Base-by-base conservation (phyloP, 2,113 vertebrate genomes). In the Cichladusa arquata region DNA sequence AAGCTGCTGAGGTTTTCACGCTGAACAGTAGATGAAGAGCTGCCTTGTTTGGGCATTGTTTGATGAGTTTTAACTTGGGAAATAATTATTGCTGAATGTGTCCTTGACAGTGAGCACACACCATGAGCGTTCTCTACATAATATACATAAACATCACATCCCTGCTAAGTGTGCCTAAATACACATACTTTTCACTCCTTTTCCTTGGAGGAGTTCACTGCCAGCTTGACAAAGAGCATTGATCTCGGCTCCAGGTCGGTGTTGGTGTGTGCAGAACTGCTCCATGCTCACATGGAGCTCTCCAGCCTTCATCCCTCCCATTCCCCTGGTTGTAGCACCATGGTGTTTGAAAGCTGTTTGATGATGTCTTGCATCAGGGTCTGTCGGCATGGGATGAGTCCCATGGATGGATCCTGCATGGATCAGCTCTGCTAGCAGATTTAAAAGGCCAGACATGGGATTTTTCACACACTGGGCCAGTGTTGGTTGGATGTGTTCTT, bases 31-130 rank as follows among this genome's bases (percentile, higher is more conserved):
- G 82, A 90, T 86, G 84, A 91, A 72, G 74, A 66, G 67, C 81
- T 93, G 88, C 90, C 93, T 95, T 96, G 44, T 94, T 67, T 92
- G 88, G 92, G 56, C 65, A 93, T 74, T 83, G 86, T 84, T 94
- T 86, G 94, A 92, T 92, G 84, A 83, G n/a, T 64, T 93, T 92
- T 86, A 81, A 84, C 72, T 86, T 62, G 64, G n/a, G 92, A 74
- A 94, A 14, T 94, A 88, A 92, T 95, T 86, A 80, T 48, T 94
- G 82, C 79, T 0, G 16, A 90, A 92, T 95, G 74, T 81, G 72
- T 84, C 76, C 93, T 92, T 88, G 72, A 92, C 80, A 53, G 56
- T 5, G 58, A 81, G 67, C 0, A 2, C 19, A 40, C 62, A 80
- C 58, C 61, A 15, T 23, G 58, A 76, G n/a, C 11, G 3, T 77